phyloP scores from a whole-genome alignment of 2,888 invertebrate genomes.

The Cremastinae sp. region DNA sequence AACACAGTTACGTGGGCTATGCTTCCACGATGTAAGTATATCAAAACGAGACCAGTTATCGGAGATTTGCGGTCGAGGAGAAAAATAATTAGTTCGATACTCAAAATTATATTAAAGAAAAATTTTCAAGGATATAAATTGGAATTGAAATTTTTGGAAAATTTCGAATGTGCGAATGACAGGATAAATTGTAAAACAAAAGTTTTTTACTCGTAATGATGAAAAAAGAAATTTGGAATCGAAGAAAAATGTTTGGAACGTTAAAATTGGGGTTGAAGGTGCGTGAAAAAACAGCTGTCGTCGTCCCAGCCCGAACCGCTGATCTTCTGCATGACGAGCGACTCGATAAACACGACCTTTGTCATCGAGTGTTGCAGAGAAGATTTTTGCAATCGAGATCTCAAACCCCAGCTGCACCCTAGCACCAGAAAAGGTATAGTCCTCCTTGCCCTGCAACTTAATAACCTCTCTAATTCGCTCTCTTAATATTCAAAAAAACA shows the following conservation, averaged over 20 bases:
- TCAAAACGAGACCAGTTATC: conserved; percentile 1
- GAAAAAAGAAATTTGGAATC: conserved; percentile 7
- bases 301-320: conserved; percentile 89
- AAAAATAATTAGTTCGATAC: background rate
- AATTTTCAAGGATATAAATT: too few relatives aligned
- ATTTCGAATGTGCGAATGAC: too few relatives aligned
- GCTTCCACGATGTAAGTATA: background rate
- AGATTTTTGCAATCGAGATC: conserved; percentile 88
- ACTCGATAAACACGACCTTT: conserved; percentile 88
- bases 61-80: background rate
- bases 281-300: conserved; percentile 86
- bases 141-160: too few relatives aligned
- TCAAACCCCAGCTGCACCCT: conserved; percentile 86
- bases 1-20: conserved; percentile 36
- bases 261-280: conserved; percentile 85
- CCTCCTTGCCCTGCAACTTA: conserved; percentile 67
- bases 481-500: conserved; percentile 11
- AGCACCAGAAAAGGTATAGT: conserved; percentile 85
- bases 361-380: conserved; percentile 91
- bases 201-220: conserved; percentile 7
- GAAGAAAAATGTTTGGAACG: conserved; percentile 34
- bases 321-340: conserved; percentile 90
- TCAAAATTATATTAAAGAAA: too few relatives aligned
- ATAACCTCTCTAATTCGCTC: conserved; percentile 11
- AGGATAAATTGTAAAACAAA: too few relatives aligned